phyloP scores from a whole-genome alignment of 2,888 invertebrate species.

The Xestoiulus laeticollis region DNA sequence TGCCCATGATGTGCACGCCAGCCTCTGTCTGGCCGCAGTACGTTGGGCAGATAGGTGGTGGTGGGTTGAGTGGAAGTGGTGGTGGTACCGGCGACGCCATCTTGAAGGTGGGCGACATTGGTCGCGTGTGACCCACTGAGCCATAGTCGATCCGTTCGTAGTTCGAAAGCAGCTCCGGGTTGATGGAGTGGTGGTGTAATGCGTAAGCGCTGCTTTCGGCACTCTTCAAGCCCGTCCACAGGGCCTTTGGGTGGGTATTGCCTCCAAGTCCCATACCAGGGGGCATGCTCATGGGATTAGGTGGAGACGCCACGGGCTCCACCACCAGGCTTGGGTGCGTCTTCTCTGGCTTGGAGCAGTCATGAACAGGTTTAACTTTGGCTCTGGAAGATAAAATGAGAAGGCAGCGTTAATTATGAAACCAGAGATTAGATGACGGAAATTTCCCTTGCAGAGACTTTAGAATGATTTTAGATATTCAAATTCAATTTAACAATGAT shows the following conservation, averaged over 20 bases:
- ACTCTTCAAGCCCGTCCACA: constrained; percentile 55
- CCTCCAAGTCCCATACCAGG: background rate
- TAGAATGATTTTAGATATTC: too few relatives aligned
- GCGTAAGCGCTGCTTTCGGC: constrained; percentile 53
- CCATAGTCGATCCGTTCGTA: constrained; percentile 56
- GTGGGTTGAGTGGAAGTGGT: constrained; percentile 42
- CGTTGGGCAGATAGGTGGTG: constrained; percentile 46
- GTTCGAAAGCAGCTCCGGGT: constrained; percentile 53
- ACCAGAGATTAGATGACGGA: too few relatives aligned
- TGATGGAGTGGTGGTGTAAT: constrained; percentile 53
- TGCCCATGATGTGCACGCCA: constrained; percentile 54
- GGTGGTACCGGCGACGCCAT: constrained; percentile 11
- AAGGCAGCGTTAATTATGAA: too few relatives aligned
- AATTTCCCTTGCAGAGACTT: too few relatives aligned
- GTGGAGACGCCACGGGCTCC: constrained; percentile 14
- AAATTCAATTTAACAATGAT: too few relatives aligned
- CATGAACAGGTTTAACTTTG: constrained; percentile 52
- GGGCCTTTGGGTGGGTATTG: constrained; percentile 49
- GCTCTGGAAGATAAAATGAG: constrained; percentile 41
- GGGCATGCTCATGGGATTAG: constrained; percentile 40
- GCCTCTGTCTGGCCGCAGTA: constrained; percentile 40
- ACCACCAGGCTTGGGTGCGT: background rate
- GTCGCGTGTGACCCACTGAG: constrained; percentile 53
- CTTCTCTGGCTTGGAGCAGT: constrained; percentile 48
- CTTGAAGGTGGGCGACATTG: background rate